Evolutionary conservation across 2,797 vertebrate species (phyloP), one percentile per base, ranked within the genome.

Genomic region (Artibeus jamaicensis): DNA sequence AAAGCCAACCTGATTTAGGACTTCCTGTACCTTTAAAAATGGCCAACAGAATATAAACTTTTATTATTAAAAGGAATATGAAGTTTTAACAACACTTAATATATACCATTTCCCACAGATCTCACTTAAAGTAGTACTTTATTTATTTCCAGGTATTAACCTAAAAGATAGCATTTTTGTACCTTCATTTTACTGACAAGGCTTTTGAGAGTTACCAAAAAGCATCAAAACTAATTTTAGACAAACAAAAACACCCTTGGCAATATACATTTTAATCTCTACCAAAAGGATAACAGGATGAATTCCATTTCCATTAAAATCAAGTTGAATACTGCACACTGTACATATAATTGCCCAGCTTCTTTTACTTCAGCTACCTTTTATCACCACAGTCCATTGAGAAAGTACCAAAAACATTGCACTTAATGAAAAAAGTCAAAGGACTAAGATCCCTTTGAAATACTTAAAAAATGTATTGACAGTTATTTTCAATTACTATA

Each of bases 171-270:
- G 29, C 19, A 91, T 67, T 93, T 86, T 85, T 93, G 32, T 74
- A 68, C 12, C 73, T 93, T 55, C 19, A 76, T 76, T 92, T 92
- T 86, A 95, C 9, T 84, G 79, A 77, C 37, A 96, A 89, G 67
- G 48, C 79, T 94, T 79, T 42, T 96, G 55, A 88, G 29, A 85
- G 12, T 91, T 96, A 96, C 8, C 65, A 48, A 93, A 93, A 92
- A 88, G 18, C 57, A 65, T 26, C 83, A 39, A 53, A 86, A 83
- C 29, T 95, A 76, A 59, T 37, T 92, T 82, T 39, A 76, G 9
- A 26, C 67, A 53, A 79, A 86, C 22, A 71, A 74, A 83, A 62
- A 44, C 32, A 67, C 29, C 68, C 57, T 42, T 57, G 42, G 26
- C 44, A 86, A 89, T 81, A 95, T 7, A 46, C 89, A 86, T n/a